These are phyloP conservation scores for Capitella teleta DNA, from an alignment of 1,140 invertebrate species.

Conservation along the genomic window DNA sequence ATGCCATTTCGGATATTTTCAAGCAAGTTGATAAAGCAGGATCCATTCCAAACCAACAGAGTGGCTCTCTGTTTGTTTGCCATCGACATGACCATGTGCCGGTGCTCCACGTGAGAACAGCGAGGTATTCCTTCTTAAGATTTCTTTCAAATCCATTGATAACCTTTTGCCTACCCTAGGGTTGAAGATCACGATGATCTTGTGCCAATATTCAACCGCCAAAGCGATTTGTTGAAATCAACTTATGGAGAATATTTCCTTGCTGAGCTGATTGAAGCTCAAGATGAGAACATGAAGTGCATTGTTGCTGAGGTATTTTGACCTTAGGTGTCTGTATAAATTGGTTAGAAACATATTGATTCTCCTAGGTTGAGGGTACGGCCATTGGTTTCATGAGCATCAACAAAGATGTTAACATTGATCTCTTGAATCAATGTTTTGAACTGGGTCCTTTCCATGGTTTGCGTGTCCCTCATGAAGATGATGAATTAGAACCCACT, in stretches of 20 bases:
- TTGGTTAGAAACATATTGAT: too few relatives aligned
- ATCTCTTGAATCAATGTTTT: constrained; percentile 54
- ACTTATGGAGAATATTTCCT: constrained; percentile 60
- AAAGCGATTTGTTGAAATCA: constrained; percentile 45
- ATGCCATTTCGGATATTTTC: not conserved
- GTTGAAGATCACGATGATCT: constrained; percentile 65
- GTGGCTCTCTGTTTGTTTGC: constrained; percentile 29
- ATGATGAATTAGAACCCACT: constrained; percentile 17
- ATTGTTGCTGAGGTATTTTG: constrained; percentile 41
- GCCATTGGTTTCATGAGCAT: constrained; percentile 52
- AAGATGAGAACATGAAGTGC: constrained; percentile 43
- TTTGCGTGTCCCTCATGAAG: constrained; percentile 39
- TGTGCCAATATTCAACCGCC: constrained; percentile 52
- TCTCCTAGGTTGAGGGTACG: constrained; percentile 36
- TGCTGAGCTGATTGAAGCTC: constrained; percentile 54
- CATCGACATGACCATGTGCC: constrained; percentile 36
- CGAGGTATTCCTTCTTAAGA: constrained; percentile 20
- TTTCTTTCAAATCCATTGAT: not conserved
- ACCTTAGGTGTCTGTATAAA: too few relatives aligned
- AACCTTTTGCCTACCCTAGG: constrained; percentile 26
- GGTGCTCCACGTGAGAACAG: constrained; percentile 36
- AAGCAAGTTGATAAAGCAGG: not conserved
- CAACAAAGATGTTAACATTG: constrained; percentile 51
- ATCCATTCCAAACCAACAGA: too few relatives aligned
- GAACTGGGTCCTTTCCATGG: constrained; percentile 55